Percentiles rank a stretch among this genome's conserved stretches.
These are phyloP conservation scores for Brachypterus glaber DNA, from an alignment of 2,888 invertebrate species.

Conservation along the genomic window DNA sequence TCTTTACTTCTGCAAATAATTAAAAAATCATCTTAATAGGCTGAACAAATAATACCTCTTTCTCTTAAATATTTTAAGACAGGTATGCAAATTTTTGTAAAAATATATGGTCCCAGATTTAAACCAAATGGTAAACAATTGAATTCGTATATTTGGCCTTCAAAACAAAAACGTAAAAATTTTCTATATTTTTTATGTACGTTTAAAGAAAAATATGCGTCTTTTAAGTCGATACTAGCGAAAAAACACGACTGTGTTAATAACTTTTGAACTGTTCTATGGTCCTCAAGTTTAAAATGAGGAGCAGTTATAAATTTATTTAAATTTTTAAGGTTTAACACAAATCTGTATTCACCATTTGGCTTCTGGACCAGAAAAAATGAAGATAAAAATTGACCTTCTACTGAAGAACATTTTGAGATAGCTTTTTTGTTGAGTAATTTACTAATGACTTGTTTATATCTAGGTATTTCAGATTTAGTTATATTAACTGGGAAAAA, in stretches of 20 bases:
- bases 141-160: constrained; percentile 1
- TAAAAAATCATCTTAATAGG: constrained; percentile 3
- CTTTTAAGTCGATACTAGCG: neutral
- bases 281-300: constrained; percentile 9
- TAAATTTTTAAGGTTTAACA: constrained; percentile 5
- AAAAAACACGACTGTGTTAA: constrained; percentile 1
- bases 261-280: neutral
- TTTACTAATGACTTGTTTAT: too few relatives aligned
- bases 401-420: too few relatives aligned
- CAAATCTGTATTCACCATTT: constrained; percentile 1
- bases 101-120: neutral
- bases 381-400: too few relatives aligned
- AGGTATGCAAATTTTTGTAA: constrained; percentile 1
- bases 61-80: neutral
- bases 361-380: constrained; percentile 4
- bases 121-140: constrained; percentile 6
- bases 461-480: neutral
- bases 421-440: too few relatives aligned
- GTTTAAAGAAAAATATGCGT: constrained; percentile 5
- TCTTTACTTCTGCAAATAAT: neutral
- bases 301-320: neutral
- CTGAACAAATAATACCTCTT: neutral
- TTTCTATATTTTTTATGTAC: constrained; percentile 1
- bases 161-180: constrained; percentile 1
- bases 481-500: neutral